Evolutionary conservation across 2,888 invertebrate genomes (phyloP).

Genomic region (Eristalis intricaria): DNA sequence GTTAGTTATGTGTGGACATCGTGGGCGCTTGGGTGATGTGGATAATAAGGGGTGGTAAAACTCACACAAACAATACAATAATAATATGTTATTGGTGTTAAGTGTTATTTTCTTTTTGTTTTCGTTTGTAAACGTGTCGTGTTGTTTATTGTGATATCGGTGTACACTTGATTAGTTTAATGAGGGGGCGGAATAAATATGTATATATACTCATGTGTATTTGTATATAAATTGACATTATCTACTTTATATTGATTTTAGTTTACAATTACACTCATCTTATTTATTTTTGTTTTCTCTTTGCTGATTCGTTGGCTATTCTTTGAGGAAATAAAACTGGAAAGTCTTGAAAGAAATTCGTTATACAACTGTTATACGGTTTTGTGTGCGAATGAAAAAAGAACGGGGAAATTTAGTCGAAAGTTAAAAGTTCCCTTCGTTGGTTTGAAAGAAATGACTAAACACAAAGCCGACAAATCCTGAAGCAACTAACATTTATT

Average conservation of each 20-base stretch:
- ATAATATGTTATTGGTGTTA: constrained; percentile 35
- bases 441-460: too few species aligned
- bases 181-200: constrained; percentile 37
- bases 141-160: constrained; percentile 38
- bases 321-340: constrained; percentile 3
- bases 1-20: constrained; percentile 57
- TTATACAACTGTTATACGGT: background rate
- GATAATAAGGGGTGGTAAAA: constrained; percentile 33
- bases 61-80: constrained; percentile 52
- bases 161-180: constrained; percentile 58
- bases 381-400: background rate
- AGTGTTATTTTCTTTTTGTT: constrained; percentile 19
- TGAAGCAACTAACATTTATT: too few species aligned
- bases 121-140: constrained; percentile 3
- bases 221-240: constrained; percentile 70
- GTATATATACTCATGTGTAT: constrained; percentile 60
- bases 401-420: too few species aligned
- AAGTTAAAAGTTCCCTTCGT: too few species aligned
- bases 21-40: constrained; percentile 58
- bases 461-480: too few species aligned
- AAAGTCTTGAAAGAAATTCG: background rate
- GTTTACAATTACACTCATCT: constrained; percentile 73
- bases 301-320: constrained; percentile 17
- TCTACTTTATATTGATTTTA: constrained; percentile 72
- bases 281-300: constrained; percentile 34